Evolutionary conservation across 2,797 vertebrate species (phyloP), one percentile per base, ranked within the genome.

Genomic region (Myotis myotis): DNA sequence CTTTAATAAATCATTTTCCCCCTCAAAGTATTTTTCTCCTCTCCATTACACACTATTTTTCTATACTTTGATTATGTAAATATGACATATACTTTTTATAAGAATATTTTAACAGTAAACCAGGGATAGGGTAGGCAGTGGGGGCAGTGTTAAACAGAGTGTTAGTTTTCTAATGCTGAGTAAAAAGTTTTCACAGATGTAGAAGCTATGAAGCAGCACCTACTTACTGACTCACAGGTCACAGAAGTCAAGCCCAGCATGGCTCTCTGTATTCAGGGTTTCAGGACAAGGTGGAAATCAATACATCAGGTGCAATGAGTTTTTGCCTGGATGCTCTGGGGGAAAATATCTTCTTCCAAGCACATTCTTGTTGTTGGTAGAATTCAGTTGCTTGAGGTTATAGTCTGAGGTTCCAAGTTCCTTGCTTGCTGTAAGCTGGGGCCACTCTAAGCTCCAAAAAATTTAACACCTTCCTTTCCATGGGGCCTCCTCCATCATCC

Each of bases 101-200:
- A 75, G 33, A 93, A 51, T 87, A 33, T 47, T 84, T 83, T 72
- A 94, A 81, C 22, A 64, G 16, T 82, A 72, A 90, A 60, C 62
- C 17, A 53, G 20, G 25, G 64, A 15, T n/a, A 19, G 62, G 30
- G 60, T 16, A 20, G 41, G 22, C 64, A 23, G 76, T 13, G 51
- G 83, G 33, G 33, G 25, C 41, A 76, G 10, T 62, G 5, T 51
- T 55, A 15, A 33, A 89, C 36, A 7, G 10, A 74, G 0, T 55
- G 13, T 82, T 70, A 16, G 20, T 51, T 76, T 76, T 82, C 23
- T 75, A 87, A n/a, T 38, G 17, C 62, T 78, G 16, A 71, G 15
- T 84, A 71, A 64, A 53, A 81, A 76, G 60, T 66, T 16, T n/a
- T 19, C 19, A 68, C 3, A 90, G 66, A 85, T 23, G 84, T 33